These are phyloP conservation scores for Metalampra italica DNA, from an alignment of 2,888 invertebrate species.

Conservation along the genomic window DNA sequence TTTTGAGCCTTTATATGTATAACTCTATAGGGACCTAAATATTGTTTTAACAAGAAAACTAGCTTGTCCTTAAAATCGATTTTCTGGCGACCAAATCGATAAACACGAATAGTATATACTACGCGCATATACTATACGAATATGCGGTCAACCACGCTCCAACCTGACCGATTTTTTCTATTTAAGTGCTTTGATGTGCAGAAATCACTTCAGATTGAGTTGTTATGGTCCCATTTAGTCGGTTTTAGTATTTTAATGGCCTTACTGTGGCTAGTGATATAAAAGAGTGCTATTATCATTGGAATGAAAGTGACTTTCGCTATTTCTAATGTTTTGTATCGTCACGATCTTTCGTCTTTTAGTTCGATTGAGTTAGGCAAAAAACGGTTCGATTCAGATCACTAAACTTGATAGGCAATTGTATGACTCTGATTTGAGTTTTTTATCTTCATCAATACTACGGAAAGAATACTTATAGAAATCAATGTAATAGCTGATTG, in stretches of 20 bases:
- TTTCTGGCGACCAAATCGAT: slow-evolving; percentile 6
- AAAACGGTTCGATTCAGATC: background rate
- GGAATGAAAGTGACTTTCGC: slow-evolving; percentile 6
- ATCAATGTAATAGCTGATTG: no score
- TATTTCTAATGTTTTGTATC: slow-evolving; percentile 3
- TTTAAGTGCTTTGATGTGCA: background rate
- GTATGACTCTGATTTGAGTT: background rate
- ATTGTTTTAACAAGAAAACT: no score
- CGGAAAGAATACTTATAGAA: background rate
- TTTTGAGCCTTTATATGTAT: no score
- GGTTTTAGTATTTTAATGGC: background rate
- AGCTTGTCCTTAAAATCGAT: slow-evolving; percentile 11
- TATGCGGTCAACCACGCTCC: slow-evolving; percentile 18
- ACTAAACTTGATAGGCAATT: background rate
- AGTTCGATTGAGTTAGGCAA: background rate
- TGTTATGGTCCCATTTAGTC: slow-evolving; percentile 9
- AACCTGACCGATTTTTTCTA: slow-evolving; percentile 23
- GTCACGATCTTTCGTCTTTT: slow-evolving; percentile 4
- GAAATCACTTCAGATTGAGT: slow-evolving; percentile 7
- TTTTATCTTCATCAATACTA: no score
- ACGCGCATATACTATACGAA: no score
- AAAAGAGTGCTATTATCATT: slow-evolving; percentile 3
- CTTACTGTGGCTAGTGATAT: slow-evolving; percentile 3
- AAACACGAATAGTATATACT: slow-evolving; percentile 22
- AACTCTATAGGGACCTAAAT: no score